Evolutionary conservation across 2,797 vertebrate genomes (phyloP).

Genomic region (Danionella dracula): DNA sequence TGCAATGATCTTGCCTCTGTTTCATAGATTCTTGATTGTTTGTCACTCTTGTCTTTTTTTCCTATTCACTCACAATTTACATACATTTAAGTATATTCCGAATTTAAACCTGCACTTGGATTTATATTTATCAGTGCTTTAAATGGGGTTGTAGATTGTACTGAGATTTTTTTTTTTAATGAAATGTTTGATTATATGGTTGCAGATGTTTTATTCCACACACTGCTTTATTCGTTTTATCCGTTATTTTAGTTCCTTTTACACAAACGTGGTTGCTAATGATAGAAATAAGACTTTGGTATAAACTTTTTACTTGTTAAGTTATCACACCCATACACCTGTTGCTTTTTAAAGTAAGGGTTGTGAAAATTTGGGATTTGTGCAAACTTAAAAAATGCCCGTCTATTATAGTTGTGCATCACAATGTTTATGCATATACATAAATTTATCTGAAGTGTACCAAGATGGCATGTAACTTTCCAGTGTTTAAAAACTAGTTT

Average conservation of each 20-base stretch:
- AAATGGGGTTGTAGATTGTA: slow-evolving; percentile 62
- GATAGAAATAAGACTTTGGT: neutral
- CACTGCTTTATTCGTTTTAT: slow-evolving; percentile 51
- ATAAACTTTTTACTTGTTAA: too few species aligned
- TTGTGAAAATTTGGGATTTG: too few species aligned
- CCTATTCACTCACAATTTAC: slow-evolving; percentile 55
- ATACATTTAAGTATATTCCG: slow-evolving; percentile 55
- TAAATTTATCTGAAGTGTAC: too few species aligned
- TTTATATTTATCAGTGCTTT: slow-evolving; percentile 75
- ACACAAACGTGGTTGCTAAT: slow-evolving; percentile 3
- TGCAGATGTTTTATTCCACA: slow-evolving; percentile 61
- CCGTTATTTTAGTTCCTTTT: slow-evolving; percentile 36
- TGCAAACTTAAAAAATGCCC: too few species aligned
- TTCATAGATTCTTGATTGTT: slow-evolving; percentile 54
- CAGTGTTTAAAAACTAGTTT: too few species aligned
- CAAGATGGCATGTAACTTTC: too few species aligned
- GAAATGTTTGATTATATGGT: slow-evolving; percentile 57
- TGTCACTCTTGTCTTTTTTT: slow-evolving; percentile 46
- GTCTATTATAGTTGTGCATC: too few species aligned
- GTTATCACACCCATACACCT: too few species aligned
- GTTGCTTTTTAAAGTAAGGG: too few species aligned
- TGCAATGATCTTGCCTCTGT: slow-evolving; percentile 56
- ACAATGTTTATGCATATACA: too few species aligned
- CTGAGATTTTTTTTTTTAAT: slow-evolving; percentile 52
- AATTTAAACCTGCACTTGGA: slow-evolving; percentile 55